A percentile compares a stretch with the other conserved stretches of the same genome.
Conservation (phyloP, 1,140 invertebrate genomes). For the Papilio xuthus region DNA sequence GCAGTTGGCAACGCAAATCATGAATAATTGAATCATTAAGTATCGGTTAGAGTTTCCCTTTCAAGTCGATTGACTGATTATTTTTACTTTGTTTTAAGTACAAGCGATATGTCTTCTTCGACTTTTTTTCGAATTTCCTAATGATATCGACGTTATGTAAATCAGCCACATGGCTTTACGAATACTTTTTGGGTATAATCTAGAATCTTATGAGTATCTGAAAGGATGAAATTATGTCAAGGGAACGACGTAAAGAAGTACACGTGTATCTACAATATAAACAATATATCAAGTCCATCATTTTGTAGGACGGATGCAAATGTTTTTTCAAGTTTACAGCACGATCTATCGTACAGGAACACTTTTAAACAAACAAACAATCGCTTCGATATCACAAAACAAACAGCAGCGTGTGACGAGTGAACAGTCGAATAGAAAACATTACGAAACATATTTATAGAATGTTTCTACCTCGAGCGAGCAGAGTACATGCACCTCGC, state of each 20-base stretch:
- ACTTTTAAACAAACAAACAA: conserved; percentile 1
- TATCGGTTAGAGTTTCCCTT: conserved; percentile 14
- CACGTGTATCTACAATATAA: neutral
- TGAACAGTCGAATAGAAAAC: conserved; percentile 17
- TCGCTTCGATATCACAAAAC: conserved; percentile 1
- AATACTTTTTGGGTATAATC: neutral
- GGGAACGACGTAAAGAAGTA: too few relatives aligned
- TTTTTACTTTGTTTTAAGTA: neutral
- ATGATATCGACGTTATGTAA: neutral
- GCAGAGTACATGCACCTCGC: neutral
- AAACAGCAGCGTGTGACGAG: conserved; percentile 10
- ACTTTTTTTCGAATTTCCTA: neutral
- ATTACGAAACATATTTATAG: conserved; percentile 12
- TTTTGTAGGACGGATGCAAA: neutral
- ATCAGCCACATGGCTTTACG: neutral
- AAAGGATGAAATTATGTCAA: too few relatives aligned
- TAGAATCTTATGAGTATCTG: neutral
- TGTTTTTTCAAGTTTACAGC: neutral
- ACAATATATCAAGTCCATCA: neutral
- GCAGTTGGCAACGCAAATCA: conserved; percentile 1
- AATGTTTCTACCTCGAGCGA: neutral
- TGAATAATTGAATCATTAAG: conserved; percentile 26
- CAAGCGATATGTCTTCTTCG: conserved; percentile 8
- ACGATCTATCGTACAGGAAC: neutral
- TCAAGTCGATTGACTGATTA: conserved; percentile 19